Evolutionary conservation across 2,888 invertebrate species (phyloP).

Genomic region (Sesia bembeciformis): DNA sequence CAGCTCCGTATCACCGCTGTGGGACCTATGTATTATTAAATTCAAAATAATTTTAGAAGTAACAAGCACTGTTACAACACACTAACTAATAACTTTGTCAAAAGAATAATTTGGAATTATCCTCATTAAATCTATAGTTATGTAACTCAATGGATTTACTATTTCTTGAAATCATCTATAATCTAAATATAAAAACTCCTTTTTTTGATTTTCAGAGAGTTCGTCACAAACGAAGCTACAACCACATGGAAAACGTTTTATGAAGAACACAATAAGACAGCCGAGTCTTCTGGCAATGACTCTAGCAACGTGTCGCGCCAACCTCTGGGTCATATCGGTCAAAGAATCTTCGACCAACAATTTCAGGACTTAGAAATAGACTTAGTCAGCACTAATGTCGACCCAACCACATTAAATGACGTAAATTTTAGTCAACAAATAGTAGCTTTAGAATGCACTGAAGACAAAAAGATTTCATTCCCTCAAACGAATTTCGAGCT

Average conservation of each 20-base stretch:
- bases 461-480: constrained; percentile 22
- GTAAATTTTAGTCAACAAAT: constrained; percentile 37
- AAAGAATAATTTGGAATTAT: too few species aligned
- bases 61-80: too few species aligned
- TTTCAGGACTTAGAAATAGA: constrained; percentile 46
- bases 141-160: too few species aligned
- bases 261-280: constrained; percentile 56
- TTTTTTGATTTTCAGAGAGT: constrained; percentile 37
- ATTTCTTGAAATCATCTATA: not conserved
- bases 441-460: constrained; percentile 29
- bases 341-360: constrained; percentile 46
- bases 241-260: constrained; percentile 66
- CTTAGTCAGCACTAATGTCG: constrained; percentile 18
- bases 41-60: too few species aligned
- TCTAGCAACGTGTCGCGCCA: constrained; percentile 25
- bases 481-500: constrained; percentile 43
- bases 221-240: constrained; percentile 56
- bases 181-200: not conserved
- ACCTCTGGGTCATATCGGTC: constrained; percentile 44
- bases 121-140: too few species aligned
- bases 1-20: too few species aligned
- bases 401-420: constrained; percentile 29
- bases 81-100: too few species aligned
- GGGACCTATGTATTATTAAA: too few species aligned
- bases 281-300: constrained; percentile 54